These are phyloP conservation scores for Alouatta caraya DNA, from an alignment of 2,797 vertebrate species.

Conservation along the genomic window DNA sequence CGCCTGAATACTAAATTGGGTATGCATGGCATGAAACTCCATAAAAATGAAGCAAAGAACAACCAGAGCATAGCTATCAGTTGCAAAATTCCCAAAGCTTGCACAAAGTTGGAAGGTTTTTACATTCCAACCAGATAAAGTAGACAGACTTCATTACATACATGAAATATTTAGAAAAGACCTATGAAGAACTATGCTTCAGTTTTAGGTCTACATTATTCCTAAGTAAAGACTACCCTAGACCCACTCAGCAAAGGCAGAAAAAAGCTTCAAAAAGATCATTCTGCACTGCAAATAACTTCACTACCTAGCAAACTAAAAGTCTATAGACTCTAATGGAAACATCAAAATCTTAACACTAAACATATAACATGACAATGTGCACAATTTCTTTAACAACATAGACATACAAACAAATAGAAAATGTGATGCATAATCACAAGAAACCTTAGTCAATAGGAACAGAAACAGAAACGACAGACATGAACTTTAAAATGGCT, in stretches of 20 bases:
- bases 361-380: not conserved
- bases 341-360: not conserved
- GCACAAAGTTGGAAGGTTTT: too few species aligned
- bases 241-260: not conserved
- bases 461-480: not conserved
- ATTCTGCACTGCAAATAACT: not conserved
- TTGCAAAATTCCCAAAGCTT: not conserved
- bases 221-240: too few species aligned
- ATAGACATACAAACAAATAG: not conserved
- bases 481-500: not conserved
- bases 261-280: not conserved
- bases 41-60: not conserved
- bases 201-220: not conserved
- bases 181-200: not conserved
- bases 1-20: not conserved
- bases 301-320: not conserved
- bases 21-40: not conserved
- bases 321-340: not conserved
- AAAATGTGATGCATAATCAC: not conserved
- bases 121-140: not conserved
- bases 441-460: not conserved
- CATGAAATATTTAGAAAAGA: not conserved
- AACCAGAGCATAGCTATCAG: too few species aligned
- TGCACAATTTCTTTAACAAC: not conserved
- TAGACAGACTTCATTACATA: not conserved